Evolutionary conservation across 2,113 vertebrate species (phyloP), one percentile per base, ranked within the genome.

Genomic region (Carassius gibelio): DNA sequence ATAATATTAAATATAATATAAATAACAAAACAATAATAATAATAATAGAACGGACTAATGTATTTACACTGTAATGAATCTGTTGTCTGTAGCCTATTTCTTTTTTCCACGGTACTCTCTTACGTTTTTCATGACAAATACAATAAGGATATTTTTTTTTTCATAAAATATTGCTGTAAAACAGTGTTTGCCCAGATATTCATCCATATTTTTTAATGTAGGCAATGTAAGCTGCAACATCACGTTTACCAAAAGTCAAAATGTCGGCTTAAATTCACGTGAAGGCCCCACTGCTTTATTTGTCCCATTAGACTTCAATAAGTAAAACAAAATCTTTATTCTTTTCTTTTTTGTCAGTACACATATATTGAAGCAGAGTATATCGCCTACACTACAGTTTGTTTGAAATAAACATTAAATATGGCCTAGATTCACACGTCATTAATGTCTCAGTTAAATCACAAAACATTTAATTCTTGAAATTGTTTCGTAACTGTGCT

Each of bases 251-350:
- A 42, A 71, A 11, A 8, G 23, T 34, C 50, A 76, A 10, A 76
- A 55, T 71, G 15, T 76, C 36, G 36, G 8, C 8, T 85, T n/a
- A 34, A 10, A 10, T 57, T n/a, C 6, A 59, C 26, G 10, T 17
- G 36, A 78, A 81, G 87, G 83, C 87, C 80, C n/a, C 6, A 9
- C n/a, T 61, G 50, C 5, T 71, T 38, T 38, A 42, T 71, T 71
- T 71, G 4, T 64, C 23, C 11, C 11, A 14, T 15, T 19, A n/a
- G 4, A 52, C 17, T 36, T 8, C 30, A 21, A 57, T 13, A 11
- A 19, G 4, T 77, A 1, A 34, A 55, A 30, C 30, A 30, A 30
- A 30, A 30, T 30, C 30, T 30, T 30, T 30, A 30, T 30, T 30
- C 30, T 30, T 30, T 2, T 30, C 30, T 30, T 50, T 15, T 66